phyloP scores from a whole-genome alignment of 1,140 invertebrate genomes.

The Drosophila carrolli region DNA sequence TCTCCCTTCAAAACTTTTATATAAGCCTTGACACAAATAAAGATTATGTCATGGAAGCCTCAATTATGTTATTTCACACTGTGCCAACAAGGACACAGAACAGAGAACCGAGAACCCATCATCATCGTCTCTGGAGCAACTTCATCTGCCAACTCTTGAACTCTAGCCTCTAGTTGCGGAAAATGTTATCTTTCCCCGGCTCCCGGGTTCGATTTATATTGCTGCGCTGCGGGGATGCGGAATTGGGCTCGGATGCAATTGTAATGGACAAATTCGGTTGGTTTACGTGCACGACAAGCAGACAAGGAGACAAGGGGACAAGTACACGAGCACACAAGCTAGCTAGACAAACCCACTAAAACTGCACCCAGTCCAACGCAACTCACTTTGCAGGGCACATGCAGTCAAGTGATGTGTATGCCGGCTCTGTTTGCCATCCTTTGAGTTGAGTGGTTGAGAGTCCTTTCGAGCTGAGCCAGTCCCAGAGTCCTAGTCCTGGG shows the following conservation, averaged over 20 bases:
- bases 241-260: slow-evolving; percentile 36
- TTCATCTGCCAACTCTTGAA: slow-evolving; percentile 21
- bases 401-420: slow-evolving; percentile 30
- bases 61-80: slow-evolving; percentile 10
- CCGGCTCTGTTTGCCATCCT: slow-evolving; percentile 29
- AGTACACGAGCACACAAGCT: too few relatives aligned
- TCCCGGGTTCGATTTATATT: slow-evolving; percentile 27
- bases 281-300: slow-evolving; percentile 40
- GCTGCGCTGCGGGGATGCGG: slow-evolving; percentile 17
- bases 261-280: slow-evolving; percentile 46
- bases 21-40: slow-evolving; percentile 4
- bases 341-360: slow-evolving; percentile 9
- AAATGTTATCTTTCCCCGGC: slow-evolving; percentile 7
- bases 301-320: too few relatives aligned
- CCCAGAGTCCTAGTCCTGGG: slow-evolving; percentile 5
- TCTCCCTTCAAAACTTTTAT: neutral
- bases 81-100: neutral
- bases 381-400: slow-evolving; percentile 24
- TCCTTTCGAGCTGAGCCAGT: slow-evolving; percentile 19
- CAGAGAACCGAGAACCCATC: too few relatives aligned
- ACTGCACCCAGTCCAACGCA: slow-evolving; percentile 1
- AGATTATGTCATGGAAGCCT: slow-evolving; percentile 3
- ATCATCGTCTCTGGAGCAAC: neutral
- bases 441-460: slow-evolving; percentile 29
- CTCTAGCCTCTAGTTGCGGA: slow-evolving; percentile 10